Base-by-base conservation (phyloP, 1,140 invertebrate genomes). In the Pomacea maculata region DNA sequence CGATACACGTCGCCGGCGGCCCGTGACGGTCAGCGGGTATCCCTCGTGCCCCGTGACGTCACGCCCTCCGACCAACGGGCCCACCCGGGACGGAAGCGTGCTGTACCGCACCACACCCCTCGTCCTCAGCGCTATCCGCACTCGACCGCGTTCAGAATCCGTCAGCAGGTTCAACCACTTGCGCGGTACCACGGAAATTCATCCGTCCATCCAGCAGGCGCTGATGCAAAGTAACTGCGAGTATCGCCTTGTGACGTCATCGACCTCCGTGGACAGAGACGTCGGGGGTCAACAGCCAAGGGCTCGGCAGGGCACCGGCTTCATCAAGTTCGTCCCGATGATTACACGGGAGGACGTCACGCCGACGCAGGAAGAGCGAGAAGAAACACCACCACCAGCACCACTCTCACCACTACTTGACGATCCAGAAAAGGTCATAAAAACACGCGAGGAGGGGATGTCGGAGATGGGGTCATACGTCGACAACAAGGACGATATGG, bases 211-310 rank as follows among this genome's bases (percentile, higher is more conserved):
- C 54, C 78, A 80, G 63, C 55, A 70, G 12, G 25, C 57, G 19
- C 71, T 80, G 57, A 55, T 71, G 25, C 78, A 80, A 70, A 80
- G 78, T 55, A 80, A 80, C 72, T 72, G 72, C 72, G 70, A 80
- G 14, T 80, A 80, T 29, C 70, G 72, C 25, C 70, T 80, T 19
- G 70, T n/a, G 21, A 17, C 15, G 61, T n/a, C 70, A 15, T 70
- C 63, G 21, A 29, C 29, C 15, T 6, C 15, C 29, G 70, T 34
- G 9, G 70, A 34, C 17, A 15, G 55, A 19, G 78, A 74, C 1
- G 72, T 0, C 57, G 57, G 3, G 15, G 57, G 15, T 11, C 15
- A 14, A 8, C 57, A 11, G 1, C 11, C 11, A 61, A 70, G 68
- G 12, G 68, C 34, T 11, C 5, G 12, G 34, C n/a, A 1, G 34